Conservation (phyloP, 2,113 vertebrate species). For the Platysternon megacephalum region DNA sequence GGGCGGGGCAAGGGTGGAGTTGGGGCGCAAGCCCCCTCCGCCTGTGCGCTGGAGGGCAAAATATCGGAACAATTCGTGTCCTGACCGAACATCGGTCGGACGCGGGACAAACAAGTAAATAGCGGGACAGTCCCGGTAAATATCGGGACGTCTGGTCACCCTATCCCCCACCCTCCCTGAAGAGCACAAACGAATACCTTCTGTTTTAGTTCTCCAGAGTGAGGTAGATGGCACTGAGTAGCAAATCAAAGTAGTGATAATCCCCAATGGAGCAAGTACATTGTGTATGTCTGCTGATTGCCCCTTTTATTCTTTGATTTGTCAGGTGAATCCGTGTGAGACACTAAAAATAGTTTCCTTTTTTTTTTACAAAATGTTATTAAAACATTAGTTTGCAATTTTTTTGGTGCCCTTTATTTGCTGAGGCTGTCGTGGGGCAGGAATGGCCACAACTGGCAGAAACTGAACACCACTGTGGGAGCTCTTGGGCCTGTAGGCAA, state of each 20-base stretch:
- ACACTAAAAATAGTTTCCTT: not conserved
- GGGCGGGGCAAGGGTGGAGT: too few relatives aligned
- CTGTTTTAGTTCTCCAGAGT: not conserved
- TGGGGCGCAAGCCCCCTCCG: too few relatives aligned
- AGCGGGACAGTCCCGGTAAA: too few relatives aligned
- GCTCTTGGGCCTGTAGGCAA: not conserved
- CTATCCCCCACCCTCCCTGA: too few relatives aligned
- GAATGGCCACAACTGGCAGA: not conserved
- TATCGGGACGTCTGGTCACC: too few relatives aligned
- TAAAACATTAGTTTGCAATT: not conserved
- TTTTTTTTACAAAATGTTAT: not conserved
- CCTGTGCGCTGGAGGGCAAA: too few relatives aligned
- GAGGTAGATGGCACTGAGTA: not conserved
- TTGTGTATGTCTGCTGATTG: not conserved
- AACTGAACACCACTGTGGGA: fast-evolving
- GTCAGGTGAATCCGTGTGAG: not conserved
- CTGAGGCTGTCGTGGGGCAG: not conserved
- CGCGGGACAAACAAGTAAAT: too few relatives aligned
- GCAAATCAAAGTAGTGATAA: not conserved
- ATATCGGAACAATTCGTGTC: too few relatives aligned
- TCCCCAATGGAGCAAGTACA: not conserved
- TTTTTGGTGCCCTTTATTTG: fast-evolving
- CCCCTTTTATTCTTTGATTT: not conserved
- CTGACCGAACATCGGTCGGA: too few relatives aligned
- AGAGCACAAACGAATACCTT: not conserved